Percentiles rank a stretch among this genome's conserved stretches.
phyloP scores from a whole-genome alignment of 1,140 invertebrate genomes.

The Halictus rubicundus region DNA sequence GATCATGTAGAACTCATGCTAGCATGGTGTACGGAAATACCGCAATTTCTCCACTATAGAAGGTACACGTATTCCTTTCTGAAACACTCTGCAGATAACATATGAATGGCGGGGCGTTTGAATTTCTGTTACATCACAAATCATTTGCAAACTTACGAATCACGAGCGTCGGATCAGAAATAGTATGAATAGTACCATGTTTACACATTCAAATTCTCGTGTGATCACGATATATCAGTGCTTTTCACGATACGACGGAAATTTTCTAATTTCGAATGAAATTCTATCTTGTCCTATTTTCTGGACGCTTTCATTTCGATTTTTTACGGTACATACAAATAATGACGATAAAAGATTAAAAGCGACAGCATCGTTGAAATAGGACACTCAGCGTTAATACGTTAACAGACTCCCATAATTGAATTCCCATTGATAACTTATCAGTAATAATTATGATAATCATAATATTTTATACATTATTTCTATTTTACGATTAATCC shows the following conservation, averaged over 20 bases:
- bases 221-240: not conserved
- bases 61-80: not conserved
- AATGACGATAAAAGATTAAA: too few species aligned
- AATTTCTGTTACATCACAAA: not conserved
- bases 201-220: not conserved
- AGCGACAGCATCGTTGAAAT: too few species aligned
- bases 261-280: not conserved
- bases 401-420: too few species aligned
- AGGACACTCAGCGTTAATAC: too few species aligned
- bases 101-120: conserved; percentile 12
- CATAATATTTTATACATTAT: too few species aligned
- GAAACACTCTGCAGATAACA: conserved; percentile 20
- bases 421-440: too few species aligned
- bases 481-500: too few species aligned
- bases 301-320: too few species aligned
- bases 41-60: conserved; percentile 3
- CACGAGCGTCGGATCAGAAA: not conserved
- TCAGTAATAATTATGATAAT: too few species aligned
- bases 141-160: conserved; percentile 2
- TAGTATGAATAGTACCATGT: not conserved
- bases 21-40: not conserved
- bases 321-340: too few species aligned
- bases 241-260: not conserved
- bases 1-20: conserved; percentile 20
- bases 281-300: too few species aligned